These are phyloP conservation scores for Prionchulus punctatus DNA, from an alignment of 2,888 invertebrate genomes.

Conservation along the genomic window DNA sequence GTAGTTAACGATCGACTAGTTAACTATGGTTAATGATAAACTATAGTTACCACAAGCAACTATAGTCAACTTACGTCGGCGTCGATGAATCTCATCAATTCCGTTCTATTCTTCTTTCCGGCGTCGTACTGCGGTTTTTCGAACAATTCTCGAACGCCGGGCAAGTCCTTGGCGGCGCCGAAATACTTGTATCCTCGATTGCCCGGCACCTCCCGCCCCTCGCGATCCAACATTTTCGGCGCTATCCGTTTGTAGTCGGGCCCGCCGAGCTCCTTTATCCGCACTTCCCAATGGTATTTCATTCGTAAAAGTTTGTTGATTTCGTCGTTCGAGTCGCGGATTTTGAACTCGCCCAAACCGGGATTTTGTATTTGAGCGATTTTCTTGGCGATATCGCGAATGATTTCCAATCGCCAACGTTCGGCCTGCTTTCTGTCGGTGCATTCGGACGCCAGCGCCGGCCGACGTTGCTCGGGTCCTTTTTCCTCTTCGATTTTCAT, in stretches of 20 bases:
- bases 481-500: conserved; percentile 68
- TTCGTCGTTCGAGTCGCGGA: conserved; percentile 94
- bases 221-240: conserved; percentile 55
- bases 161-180: conserved; percentile 90
- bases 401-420: conserved; percentile 88
- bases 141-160: conserved; percentile 90
- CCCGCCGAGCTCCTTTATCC: conserved; percentile 84
- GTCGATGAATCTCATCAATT: neutral
- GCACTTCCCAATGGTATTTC: conserved; percentile 67
- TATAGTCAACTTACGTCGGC: neutral
- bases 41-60: neutral
- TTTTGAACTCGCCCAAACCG: conserved; percentile 93
- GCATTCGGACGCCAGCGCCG: conserved; percentile 87
- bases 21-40: too few species aligned
- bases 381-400: conserved; percentile 90
- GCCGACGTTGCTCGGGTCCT: conserved; percentile 52
- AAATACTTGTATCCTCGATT: conserved; percentile 94
- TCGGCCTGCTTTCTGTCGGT: conserved; percentile 76
- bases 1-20: too few species aligned
- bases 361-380: conserved; percentile 98
- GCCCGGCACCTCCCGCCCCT: conserved; percentile 88
- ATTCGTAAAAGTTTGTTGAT: conserved; percentile 91
- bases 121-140: conserved; percentile 47
- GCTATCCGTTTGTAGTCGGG: conserved; percentile 49
- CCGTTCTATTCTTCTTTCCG: neutral